Conservation (phyloP, 2,113 vertebrate species). For the Falcunculus frontatus region DNA sequence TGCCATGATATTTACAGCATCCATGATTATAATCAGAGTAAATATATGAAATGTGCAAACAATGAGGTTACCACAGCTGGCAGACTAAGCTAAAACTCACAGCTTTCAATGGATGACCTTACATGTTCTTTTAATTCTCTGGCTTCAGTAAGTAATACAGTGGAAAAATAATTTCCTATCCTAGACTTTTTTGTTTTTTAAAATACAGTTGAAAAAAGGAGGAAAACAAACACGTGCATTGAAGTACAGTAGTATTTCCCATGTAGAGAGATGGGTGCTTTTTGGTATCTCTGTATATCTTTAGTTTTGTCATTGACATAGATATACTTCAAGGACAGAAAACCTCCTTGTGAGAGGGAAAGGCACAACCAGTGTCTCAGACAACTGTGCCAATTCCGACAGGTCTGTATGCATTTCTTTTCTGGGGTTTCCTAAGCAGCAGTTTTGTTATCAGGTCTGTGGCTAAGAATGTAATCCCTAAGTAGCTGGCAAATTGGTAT, state of each 20-base stretch:
- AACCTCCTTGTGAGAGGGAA: neutral
- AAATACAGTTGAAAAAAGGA: neutral
- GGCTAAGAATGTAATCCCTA: neutral
- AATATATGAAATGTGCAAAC: neutral
- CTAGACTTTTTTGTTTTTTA: neutral
- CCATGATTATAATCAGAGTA: neutral
- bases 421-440: neutral
- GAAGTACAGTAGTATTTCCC: neutral
- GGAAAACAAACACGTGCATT: neutral
- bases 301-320: neutral
- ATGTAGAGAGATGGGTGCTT: neutral
- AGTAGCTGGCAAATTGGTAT: neutral
- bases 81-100: neutral
- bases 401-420: neutral
- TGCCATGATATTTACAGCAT: neutral
- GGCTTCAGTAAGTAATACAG: neutral
- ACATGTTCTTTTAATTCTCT: neutral
- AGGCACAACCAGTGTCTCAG: neutral
- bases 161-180: neutral
- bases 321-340: neutral
- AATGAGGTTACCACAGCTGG: neutral
- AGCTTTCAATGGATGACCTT: neutral
- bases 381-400: neutral
- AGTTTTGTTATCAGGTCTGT: neutral
- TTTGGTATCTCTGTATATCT: neutral